phyloP scores from a whole-genome alignment of 2,888 invertebrate species.

The Buathra laborator region DNA sequence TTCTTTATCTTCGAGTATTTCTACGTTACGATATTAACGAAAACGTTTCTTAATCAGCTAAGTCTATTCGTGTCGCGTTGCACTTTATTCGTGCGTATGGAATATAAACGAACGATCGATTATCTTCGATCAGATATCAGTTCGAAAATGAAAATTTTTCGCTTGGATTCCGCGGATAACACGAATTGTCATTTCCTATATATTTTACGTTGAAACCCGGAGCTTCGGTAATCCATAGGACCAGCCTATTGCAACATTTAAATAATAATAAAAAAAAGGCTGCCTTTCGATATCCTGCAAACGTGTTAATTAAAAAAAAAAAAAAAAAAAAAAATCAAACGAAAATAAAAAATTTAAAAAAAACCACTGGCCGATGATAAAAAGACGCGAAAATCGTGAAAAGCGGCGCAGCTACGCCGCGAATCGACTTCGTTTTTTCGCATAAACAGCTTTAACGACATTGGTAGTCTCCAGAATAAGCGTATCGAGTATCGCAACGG shows the following conservation, averaged over 20 bases:
- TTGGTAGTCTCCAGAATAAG: slow-evolving; percentile 81
- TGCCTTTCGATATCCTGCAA: slow-evolving; percentile 2
- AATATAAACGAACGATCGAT: slow-evolving; percentile 34
- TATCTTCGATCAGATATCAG: slow-evolving; percentile 26
- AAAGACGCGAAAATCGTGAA: neutral
- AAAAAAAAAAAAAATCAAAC: neutral
- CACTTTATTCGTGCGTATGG: neutral
- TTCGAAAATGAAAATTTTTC: slow-evolving; percentile 1
- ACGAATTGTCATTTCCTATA: slow-evolving; percentile 28
- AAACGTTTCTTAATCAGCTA: slow-evolving; percentile 27
- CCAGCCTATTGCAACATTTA: slow-evolving; percentile 57
- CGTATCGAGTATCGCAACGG: slow-evolving; percentile 83
- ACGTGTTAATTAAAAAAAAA: slow-evolving; percentile 25
- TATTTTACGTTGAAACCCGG: slow-evolving; percentile 42
- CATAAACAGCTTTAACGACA: slow-evolving; percentile 80
- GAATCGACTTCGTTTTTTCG: slow-evolving; percentile 79
- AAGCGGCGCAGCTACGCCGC: slow-evolving; percentile 67
- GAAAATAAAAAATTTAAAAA: slow-evolving; percentile 22
- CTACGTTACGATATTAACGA: slow-evolving; percentile 35
- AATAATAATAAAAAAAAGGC: slow-evolving; percentile 45
- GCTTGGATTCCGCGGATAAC: slow-evolving; percentile 41
- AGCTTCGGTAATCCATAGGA: slow-evolving; percentile 60
- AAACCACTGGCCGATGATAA: neutral
- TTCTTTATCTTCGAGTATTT: slow-evolving; percentile 45
- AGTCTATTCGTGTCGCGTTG: slow-evolving; percentile 45